Conservation (phyloP, 2,888 invertebrate species). For the Eubasilissa splendida region DNA sequence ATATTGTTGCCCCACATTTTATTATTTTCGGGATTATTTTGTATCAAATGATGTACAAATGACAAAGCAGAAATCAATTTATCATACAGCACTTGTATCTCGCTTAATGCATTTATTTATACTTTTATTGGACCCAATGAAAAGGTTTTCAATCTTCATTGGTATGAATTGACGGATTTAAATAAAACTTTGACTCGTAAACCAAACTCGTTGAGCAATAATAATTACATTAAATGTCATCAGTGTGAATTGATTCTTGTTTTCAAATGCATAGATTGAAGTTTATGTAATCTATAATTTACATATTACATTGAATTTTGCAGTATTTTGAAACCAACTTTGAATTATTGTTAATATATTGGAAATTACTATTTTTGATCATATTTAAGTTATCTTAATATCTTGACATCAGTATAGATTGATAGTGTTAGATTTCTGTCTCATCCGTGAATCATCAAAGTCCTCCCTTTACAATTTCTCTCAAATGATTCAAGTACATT, state of each 20-base stretch:
- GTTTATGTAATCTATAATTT: slow-evolving; percentile 23
- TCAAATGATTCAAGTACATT: too few relatives aligned
- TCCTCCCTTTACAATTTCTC: too few relatives aligned
- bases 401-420: neutral
- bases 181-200: too few relatives aligned
- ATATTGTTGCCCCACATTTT: neutral
- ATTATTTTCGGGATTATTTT: neutral
- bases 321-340: slow-evolving; percentile 19
- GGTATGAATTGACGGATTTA: too few relatives aligned
- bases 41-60: slow-evolving; percentile 21
- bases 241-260: slow-evolving; percentile 36
- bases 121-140: too few relatives aligned
- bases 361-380: too few relatives aligned
- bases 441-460: too few relatives aligned
- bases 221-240: neutral
- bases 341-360: neutral
- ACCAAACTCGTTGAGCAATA: too few relatives aligned
- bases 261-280: slow-evolving; percentile 21
- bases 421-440: too few relatives aligned
- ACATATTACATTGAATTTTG: slow-evolving; percentile 10
- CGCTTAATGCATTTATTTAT: neutral
- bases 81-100: slow-evolving; percentile 8
- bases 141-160: too few relatives aligned
- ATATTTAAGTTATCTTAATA: too few relatives aligned
- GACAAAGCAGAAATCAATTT: slow-evolving; percentile 38